A percentile compares a stretch with the other conserved stretches of the same genome.
Conservation (phyloP, 2,888 invertebrate species). For the Mactromeris polynyma region DNA sequence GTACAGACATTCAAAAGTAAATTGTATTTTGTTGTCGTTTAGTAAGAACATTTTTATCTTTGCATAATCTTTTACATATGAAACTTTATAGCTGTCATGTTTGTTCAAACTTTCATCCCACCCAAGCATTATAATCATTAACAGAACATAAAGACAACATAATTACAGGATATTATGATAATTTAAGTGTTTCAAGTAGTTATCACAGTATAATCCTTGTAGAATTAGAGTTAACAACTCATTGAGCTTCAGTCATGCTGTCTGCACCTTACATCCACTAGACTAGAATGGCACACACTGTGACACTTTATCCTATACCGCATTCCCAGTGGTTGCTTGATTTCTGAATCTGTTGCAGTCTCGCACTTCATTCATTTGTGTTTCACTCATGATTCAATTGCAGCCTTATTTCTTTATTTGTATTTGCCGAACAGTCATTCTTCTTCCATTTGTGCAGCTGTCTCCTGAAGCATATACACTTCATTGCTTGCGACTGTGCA, state of each 20-base stretch:
- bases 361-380: background rate
- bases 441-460: background rate
- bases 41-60: background rate
- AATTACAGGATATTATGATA: background rate
- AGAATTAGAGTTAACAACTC: background rate
- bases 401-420: background rate
- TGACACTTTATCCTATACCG: background rate
- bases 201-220: background rate
- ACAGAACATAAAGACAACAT: background rate
- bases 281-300: too few relatives aligned
- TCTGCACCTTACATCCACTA: background rate
- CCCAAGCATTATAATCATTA: too few relatives aligned
- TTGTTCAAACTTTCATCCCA: background rate
- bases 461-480: background rate
- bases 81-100: background rate
- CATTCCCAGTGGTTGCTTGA: background rate
- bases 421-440: background rate
- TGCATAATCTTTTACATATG: background rate
- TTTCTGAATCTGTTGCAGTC: too few relatives aligned
- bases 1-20: too few relatives aligned
- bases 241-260: background rate
- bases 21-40: background rate
- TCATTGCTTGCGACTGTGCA: background rate
- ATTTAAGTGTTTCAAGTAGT: background rate
- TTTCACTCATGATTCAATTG: background rate